Evolutionary conservation across 2,113 vertebrate genomes (phyloP).

Genomic region (Archilochus colubris): DNA sequence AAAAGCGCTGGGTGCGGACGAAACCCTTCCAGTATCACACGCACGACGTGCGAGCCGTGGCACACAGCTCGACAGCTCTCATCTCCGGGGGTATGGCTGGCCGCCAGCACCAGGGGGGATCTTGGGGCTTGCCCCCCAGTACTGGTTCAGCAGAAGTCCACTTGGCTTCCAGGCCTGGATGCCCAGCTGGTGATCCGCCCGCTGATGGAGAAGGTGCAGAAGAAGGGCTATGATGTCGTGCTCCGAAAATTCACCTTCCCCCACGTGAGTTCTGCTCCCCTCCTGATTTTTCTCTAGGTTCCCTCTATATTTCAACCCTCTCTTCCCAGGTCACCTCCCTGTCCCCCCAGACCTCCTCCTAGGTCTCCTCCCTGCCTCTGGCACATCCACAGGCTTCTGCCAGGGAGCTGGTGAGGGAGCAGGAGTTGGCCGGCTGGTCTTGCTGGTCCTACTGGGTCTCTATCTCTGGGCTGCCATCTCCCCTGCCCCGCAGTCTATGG

Average conservation of each 20-base stretch:
- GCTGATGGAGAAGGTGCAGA: conserved; percentile 88
- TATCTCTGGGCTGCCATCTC: background rate
- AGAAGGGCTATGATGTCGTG: conserved; percentile 79
- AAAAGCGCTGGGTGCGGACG: conserved; percentile 88
- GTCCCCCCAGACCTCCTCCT: background rate
- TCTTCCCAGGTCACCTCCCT: background rate
- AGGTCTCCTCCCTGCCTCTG: background rate
- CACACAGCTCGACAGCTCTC: conserved; percentile 81
- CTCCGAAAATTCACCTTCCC: conserved; percentile 88
- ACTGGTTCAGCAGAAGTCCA: rapidly evolving
- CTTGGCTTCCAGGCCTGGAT: conserved; percentile 83
- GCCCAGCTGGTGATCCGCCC: conserved; percentile 91
- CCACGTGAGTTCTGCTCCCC: conserved; percentile 82
- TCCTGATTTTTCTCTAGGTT: background rate
- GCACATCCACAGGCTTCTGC: background rate
- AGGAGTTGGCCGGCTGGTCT: background rate
- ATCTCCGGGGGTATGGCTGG: conserved; percentile 88
- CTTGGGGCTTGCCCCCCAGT: rapidly evolving
- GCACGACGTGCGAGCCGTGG: conserved; percentile 88
- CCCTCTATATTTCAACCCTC: too few species aligned
- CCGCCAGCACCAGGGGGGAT: rapidly evolving
- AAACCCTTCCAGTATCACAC: conserved; percentile 92
- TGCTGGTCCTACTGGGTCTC: conserved; percentile 14
- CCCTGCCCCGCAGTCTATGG: rapidly evolving
- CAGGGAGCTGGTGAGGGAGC: background rate